A percentile compares a stretch with the other conserved stretches of the same genome.
Conservation (phyloP, 2,797 vertebrate genomes). For the Tokudaia muenninki region DNA sequence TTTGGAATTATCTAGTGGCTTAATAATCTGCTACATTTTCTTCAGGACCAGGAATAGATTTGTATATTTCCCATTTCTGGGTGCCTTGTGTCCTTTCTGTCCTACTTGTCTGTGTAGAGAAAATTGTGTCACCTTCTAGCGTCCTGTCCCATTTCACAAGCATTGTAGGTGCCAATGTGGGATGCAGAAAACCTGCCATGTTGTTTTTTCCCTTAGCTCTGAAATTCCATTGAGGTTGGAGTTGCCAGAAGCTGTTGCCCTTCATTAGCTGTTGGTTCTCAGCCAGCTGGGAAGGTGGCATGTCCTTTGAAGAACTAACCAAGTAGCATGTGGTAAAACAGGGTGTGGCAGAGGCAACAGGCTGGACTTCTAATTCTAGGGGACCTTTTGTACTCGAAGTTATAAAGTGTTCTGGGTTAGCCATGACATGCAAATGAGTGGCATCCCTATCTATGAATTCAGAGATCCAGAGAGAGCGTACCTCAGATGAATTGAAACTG, state of each 20-base stretch:
- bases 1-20: neutral
- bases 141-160: conserved; percentile 17
- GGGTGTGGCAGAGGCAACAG: neutral
- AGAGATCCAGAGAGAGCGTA: neutral
- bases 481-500: neutral
- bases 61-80: neutral
- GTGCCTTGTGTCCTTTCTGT: conserved; percentile 21
- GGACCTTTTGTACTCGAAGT: neutral
- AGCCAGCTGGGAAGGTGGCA: neutral
- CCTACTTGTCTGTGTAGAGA: neutral
- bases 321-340: neutral
- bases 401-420: neutral
- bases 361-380: neutral
- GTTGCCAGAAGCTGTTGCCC: neutral
- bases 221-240: neutral
- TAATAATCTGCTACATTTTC: neutral
- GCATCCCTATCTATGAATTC: neutral
- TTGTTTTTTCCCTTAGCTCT: conserved; percentile 1
- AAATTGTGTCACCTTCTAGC: conserved; percentile 25
- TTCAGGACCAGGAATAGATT: neutral
- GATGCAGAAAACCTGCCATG: neutral
- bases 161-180: neutral
- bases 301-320: neutral
- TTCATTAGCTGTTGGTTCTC: neutral
- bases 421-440: conserved; percentile 1